phyloP scores from a whole-genome alignment of 2,797 vertebrate genomes.

The Acipenser transmontanus region DNA sequence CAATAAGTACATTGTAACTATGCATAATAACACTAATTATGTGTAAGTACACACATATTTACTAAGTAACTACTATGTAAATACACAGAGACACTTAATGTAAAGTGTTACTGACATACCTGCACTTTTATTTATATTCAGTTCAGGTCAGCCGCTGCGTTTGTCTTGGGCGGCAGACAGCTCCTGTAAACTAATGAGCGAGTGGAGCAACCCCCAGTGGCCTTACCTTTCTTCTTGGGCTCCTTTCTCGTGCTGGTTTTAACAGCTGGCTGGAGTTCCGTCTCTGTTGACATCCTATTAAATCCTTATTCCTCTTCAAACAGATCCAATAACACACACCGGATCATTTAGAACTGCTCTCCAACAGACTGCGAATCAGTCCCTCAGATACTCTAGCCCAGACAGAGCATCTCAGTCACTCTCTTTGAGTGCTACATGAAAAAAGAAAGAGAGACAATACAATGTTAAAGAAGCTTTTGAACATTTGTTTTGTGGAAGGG shows the following conservation, averaged over 20 bases:
- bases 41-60: no score
- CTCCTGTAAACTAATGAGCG: conserved; percentile 8
- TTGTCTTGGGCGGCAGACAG: conserved; percentile 16
- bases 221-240: conserved; percentile 75
- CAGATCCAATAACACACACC: conserved; percentile 71
- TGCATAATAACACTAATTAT: no score
- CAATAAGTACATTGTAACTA: no score
- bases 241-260: conserved; percentile 81
- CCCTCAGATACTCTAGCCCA: conserved; percentile 59
- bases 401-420: conserved; percentile 67
- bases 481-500: no score
- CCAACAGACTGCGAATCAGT: conserved; percentile 60
- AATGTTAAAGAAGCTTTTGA: background rate
- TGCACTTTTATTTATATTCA: conserved; percentile 3
- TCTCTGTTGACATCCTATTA: conserved; percentile 87
- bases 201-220: conserved; percentile 1
- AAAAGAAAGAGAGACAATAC: conserved; percentile 14
- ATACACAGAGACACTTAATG: background rate
- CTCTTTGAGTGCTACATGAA: conserved; percentile 52
- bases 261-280: conserved; percentile 80
- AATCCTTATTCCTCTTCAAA: conserved; percentile 82
- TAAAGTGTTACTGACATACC: conserved; percentile 4
- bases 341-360: conserved; percentile 78
- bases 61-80: no score
- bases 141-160: conserved; percentile 12